Base-by-base conservation (phyloP, 2,113 vertebrate genomes). In the Cryptotis parvus region DNA sequence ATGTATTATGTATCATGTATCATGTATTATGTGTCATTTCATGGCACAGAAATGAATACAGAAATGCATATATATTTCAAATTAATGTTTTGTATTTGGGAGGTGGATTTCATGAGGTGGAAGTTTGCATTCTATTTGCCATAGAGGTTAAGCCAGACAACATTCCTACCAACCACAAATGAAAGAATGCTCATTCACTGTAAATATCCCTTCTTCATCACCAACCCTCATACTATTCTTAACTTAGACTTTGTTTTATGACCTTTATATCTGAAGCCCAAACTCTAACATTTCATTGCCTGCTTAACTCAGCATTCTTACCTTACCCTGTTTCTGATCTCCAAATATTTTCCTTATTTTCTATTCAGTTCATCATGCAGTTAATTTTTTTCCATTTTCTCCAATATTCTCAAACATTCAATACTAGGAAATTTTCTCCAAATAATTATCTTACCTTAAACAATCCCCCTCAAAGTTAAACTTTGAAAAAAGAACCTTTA, bases 401-500 rank as follows among this genome's bases (percentile, higher is more conserved):
- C 49, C 9, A 70, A 35, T 26, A 87, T 76, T 93, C 24, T 92
- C 80, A 29, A 24, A 87, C 49, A 0, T 68, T 77, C 29, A 76
- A 7, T 82, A 33, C 52, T 65, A 33, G 24, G 4, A 76, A 94
- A 88, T 22, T 63, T 55, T 77, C 31, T 82, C 26, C 22, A 75
- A 81, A 88, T 82, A 77, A 58, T 92, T 77, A 82, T 16, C 6
- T 18, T 14, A 87, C 26, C 31, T 79, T 89, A 82, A 77, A 58
- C 29, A 85, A 63, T 77, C 10, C 9, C 4, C 6, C 12, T 86
- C 65, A 79, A 78, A 73, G 74, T 83, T 52, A 89, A 87, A 90
- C 65, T 91, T 91, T 49, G 3, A 75, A 22, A 82, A 55, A 77
- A 41, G 4, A 1, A 7, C 73, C 35, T 94, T 79, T 65, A 79